These are phyloP conservation scores for Papilio polyxenes DNA, from an alignment of 1,140 invertebrate genomes.

Conservation along the genomic window DNA sequence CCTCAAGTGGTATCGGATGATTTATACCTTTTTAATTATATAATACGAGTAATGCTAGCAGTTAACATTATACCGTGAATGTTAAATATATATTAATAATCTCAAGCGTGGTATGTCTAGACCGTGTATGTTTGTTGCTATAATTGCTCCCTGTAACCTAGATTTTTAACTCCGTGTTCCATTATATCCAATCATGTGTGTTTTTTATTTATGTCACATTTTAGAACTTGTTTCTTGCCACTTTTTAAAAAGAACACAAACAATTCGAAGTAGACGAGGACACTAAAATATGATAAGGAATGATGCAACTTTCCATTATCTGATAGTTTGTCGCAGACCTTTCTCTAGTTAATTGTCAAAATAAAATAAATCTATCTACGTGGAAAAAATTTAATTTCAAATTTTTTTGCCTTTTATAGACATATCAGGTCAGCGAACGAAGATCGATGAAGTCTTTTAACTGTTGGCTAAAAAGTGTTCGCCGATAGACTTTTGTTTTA, in stretches of 20 bases:
- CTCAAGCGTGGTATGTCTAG: background rate
- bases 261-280: background rate
- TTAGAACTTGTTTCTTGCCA: background rate
- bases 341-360: background rate
- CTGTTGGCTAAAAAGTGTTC: background rate
- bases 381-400: background rate
- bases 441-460: conserved; percentile 2
- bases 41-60: background rate
- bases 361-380: background rate
- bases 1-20: background rate
- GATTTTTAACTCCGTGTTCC: conserved; percentile 4
- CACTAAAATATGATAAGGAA: background rate
- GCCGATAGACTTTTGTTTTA: background rate
- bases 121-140: background rate
- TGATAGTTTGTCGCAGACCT: background rate
- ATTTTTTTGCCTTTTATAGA: background rate
- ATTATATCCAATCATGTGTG: background rate
- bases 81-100: background rate
- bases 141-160: conserved; percentile 1
- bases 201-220: background rate
- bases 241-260: background rate
- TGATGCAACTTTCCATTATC: background rate
- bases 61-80: background rate
- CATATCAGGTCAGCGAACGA: background rate
- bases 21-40: background rate